Conservation (phyloP, 2,797 vertebrate species). For the Anguilla megastoma region DNA sequence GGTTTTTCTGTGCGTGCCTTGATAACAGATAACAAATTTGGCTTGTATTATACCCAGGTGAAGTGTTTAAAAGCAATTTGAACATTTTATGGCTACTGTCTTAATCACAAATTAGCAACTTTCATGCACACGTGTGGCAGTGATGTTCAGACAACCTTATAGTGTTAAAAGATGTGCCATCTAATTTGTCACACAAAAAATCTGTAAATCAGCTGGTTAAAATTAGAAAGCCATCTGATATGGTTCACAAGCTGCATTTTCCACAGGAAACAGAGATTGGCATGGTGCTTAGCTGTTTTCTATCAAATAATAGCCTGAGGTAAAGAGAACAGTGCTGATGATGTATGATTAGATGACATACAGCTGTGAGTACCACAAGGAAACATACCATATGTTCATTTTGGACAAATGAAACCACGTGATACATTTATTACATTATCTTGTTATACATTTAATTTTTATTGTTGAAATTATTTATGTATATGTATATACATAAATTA, state of each 20-base stretch:
- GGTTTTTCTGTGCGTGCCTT: not conserved
- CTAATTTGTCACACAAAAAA: not conserved
- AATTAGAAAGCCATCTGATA: not conserved
- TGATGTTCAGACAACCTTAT: not conserved
- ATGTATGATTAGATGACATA: not conserved
- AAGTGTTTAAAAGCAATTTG: not conserved
- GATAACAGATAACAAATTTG: not conserved
- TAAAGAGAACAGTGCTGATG: not conserved
- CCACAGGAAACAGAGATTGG: not conserved
- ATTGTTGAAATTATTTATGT: not conserved
- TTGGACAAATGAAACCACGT: not conserved
- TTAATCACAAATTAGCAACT: not conserved
- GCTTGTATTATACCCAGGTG: not conserved
- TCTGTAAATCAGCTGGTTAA: conserved; percentile 3
- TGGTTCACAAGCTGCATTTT: not conserved
- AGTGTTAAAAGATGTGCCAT: not conserved
- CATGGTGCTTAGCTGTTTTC: not conserved
- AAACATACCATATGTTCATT: not conserved
- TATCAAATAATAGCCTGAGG: not conserved
- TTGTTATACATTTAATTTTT: not conserved
- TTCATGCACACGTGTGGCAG: not conserved
- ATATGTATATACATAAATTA: not conserved
- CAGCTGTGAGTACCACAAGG: not conserved
- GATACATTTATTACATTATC: not conserved
- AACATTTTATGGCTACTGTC: not conserved